Conservation (phyloP, 2,113 vertebrate species). For the Callopanchax toddi region DNA sequence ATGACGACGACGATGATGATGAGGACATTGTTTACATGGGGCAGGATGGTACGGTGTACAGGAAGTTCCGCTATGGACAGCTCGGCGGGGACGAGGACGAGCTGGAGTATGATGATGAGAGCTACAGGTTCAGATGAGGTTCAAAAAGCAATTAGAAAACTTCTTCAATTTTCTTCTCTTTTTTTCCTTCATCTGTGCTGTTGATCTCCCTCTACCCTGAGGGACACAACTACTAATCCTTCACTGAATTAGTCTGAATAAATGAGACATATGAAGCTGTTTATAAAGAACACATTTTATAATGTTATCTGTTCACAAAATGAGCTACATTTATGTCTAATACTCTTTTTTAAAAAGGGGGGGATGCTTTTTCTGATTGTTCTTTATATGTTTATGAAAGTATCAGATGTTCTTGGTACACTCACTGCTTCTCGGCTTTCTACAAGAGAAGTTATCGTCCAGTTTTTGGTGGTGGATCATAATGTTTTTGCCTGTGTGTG, state of each 20-base stretch:
- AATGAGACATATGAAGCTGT: conserved; percentile 55
- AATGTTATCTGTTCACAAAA: conserved; percentile 39
- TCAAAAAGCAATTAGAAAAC: not conserved
- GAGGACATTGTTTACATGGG: conserved; percentile 98
- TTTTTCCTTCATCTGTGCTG: conserved; percentile 10
- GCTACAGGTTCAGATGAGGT: conserved; percentile 88
- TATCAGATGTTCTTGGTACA: no score
- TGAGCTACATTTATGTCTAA: not conserved
- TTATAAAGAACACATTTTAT: conserved; percentile 44
- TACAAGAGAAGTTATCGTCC: no score
- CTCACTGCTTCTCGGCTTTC: no score
- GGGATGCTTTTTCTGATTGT: not conserved
- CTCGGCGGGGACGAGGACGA: conserved; percentile 88
- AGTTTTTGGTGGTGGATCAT: no score
- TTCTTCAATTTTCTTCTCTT: conserved; percentile 2
- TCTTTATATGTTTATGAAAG: not conserved
- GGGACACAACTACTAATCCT: conserved; percentile 49
- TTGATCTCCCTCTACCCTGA: conserved; percentile 35
- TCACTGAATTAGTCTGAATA: conserved; percentile 38
- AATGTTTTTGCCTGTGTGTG: no score
- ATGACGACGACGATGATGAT: conserved; percentile 81
- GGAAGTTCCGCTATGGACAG: conserved; percentile 92
- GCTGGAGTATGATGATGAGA: conserved; percentile 96
- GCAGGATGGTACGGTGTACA: conserved; percentile 92
- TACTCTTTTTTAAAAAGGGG: no score